Evolutionary conservation across 2,113 vertebrate genomes (phyloP), one percentile per base, ranked within the genome.

Genomic region (Pogona vitticeps): DNA sequence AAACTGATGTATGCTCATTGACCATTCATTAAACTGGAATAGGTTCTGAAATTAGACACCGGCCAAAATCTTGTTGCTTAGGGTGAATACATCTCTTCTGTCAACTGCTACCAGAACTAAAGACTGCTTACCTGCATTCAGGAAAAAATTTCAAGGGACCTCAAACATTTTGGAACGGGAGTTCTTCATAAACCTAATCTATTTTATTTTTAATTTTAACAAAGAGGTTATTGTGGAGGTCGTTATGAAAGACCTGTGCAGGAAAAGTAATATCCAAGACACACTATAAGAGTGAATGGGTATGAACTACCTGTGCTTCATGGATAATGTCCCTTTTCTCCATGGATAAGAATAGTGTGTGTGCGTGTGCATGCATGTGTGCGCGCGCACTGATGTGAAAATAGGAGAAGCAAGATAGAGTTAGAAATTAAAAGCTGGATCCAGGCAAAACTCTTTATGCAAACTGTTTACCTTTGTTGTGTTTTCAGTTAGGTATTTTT

Each of bases 101-200:
- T 36, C 18, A 86, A 33, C 2, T 3, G 40, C 52, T 58, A 80
- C 13, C 70, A 67, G 31, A 17, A 23, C 36, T 15, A 58, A 0
- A 1, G 0, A 76, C 46, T 10, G 10, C 23, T 68, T 68, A 9
- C 28, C 28, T 61, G 8, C 3, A 17, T 59, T 3, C 76, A 59
- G 56, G 23, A 31, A n/a, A 15, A 8, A 2, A 52, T 70, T 70
- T 31, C 38, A 67, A 31, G 6, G 12, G 52, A 8, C 18, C n/a
- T 21, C 17, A 63, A 20, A 52, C 46, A 52, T 52, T 52, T 5
- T 52, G 46, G 46, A 52, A 52, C 5, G 46, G 10, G 10, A 52
- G 20, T n/a, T 38, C 58, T 26, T 61, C 58, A 26, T 38, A 5
- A n/a, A 15, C 12, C n/a, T 65, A 31, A 68, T 68, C 28, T 68